Conservation (phyloP, 2,113 vertebrate species). For the Menura novaehollandiae region DNA sequence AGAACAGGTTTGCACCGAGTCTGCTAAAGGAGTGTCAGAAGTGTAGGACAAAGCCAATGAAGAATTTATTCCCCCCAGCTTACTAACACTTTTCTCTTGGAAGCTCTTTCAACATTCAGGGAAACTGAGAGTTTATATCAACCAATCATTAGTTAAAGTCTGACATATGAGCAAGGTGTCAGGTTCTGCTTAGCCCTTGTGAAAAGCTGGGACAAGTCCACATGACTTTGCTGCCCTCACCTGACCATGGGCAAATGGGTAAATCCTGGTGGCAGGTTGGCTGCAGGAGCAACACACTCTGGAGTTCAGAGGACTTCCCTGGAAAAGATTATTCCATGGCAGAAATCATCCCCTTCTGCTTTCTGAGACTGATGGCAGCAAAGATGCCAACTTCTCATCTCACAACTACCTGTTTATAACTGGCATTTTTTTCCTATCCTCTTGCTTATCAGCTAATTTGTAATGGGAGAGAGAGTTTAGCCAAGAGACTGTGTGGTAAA, state of each 20-base stretch:
- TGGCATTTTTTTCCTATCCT: background rate
- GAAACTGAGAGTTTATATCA: background rate
- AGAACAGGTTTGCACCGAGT: background rate
- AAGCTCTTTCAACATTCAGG: background rate
- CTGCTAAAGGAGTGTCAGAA: background rate
- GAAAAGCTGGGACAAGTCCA: background rate
- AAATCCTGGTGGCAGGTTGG: no score
- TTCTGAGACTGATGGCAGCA: background rate
- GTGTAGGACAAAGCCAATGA: background rate
- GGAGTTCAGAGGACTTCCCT: background rate
- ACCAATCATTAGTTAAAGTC: background rate
- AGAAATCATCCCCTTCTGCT: background rate
- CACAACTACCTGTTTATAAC: background rate
- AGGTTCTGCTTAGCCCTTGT: background rate
- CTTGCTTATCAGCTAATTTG: background rate
- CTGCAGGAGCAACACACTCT: background rate
- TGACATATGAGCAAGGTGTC: background rate
- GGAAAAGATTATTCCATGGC: background rate
- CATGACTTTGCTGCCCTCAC: background rate
- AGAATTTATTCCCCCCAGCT: background rate
- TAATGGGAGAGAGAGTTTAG: background rate
- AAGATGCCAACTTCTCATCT: background rate
- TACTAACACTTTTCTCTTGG: background rate
- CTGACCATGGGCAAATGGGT: background rate
- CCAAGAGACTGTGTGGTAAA: background rate